phyloP scores from a whole-genome alignment of 2,113 vertebrate species.

The Chrysochloris asiatica region DNA sequence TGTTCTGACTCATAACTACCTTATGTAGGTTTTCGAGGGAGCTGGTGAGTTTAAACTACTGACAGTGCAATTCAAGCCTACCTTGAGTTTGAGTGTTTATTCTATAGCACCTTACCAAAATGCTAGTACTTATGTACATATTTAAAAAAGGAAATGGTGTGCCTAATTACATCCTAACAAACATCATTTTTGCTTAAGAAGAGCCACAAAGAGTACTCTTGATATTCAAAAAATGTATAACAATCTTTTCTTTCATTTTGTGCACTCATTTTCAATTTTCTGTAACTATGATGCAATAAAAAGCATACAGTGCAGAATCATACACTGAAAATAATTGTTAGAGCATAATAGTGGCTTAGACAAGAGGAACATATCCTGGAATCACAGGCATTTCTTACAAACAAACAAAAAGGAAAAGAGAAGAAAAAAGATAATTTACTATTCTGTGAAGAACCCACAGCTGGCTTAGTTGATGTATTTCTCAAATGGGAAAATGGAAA shows the following conservation, averaged over 20 bases:
- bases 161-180: slow-evolving; percentile 55
- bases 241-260: slow-evolving; percentile 54
- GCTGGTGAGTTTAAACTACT: no score
- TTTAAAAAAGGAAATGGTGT: slow-evolving; percentile 54
- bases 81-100: no score
- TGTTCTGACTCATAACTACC: no score
- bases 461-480: slow-evolving; percentile 30
- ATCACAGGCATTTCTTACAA: slow-evolving; percentile 47
- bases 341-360: slow-evolving; percentile 22
- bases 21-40: no score
- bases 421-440: slow-evolving; percentile 36
- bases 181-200: not conserved
- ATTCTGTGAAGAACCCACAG: not conserved
- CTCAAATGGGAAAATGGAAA: not conserved
- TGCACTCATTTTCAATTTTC: slow-evolving; percentile 53
- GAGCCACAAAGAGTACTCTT: slow-evolving; percentile 2
- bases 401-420: not conserved
- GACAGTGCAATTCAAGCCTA: no score
- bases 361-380: slow-evolving; percentile 40
- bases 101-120: no score
- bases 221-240: not conserved
- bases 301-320: slow-evolving; percentile 46
- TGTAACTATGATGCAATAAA: slow-evolving; percentile 56
- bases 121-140: slow-evolving; percentile 2
- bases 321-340: slow-evolving; percentile 67